Conservation (phyloP, 1,140 invertebrate species). For the Neotoxoptera formosana region DNA sequence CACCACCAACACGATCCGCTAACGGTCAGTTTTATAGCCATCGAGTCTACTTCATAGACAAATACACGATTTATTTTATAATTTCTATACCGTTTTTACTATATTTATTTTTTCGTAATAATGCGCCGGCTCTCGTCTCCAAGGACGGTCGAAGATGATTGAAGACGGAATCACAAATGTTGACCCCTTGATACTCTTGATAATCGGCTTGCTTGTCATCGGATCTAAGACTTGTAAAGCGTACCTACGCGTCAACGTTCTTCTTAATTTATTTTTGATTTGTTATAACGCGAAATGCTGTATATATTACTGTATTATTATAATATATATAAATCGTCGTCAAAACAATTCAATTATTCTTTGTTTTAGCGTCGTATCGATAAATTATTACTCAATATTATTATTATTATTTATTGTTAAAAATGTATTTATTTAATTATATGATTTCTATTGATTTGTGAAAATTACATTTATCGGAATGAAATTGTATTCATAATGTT, state of each 20-base stretch:
- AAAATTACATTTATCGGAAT: neutral
- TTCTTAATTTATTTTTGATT: neutral
- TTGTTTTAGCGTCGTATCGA: neutral
- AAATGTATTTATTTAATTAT: neutral
- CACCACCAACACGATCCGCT: neutral
- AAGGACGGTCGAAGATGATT: neutral
- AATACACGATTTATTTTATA: neutral
- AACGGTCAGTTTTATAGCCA: neutral
- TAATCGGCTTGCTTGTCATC: neutral
- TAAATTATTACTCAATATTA: neutral
- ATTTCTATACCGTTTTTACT: neutral
- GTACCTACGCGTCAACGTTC: neutral
- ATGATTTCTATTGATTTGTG: neutral
- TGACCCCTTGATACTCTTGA: neutral
- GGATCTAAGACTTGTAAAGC: neutral
- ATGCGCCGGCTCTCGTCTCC: neutral
- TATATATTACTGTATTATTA: neutral
- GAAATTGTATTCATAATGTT: neutral
- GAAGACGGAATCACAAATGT: neutral
- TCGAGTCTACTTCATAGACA: neutral
- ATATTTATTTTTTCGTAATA: neutral
- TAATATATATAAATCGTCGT: neutral
- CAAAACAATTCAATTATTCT: neutral
- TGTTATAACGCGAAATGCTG: neutral
- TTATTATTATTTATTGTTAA: constrained; percentile 31